These are phyloP conservation scores for Sycophila texana DNA, from an alignment of 2,888 invertebrate species.

Conservation along the genomic window DNA sequence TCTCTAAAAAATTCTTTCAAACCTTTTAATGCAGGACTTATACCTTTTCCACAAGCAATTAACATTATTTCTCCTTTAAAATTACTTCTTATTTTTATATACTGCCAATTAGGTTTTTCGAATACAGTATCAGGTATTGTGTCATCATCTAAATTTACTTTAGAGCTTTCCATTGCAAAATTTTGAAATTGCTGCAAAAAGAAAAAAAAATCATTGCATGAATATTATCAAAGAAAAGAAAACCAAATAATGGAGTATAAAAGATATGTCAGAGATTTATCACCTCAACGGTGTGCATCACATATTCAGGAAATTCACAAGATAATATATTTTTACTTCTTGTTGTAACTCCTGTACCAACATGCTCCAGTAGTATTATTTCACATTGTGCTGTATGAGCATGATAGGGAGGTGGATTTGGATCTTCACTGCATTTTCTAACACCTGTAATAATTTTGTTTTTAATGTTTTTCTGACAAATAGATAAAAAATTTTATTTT, in stretches of 20 bases:
- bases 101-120: conserved; percentile 52
- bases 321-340: conserved; percentile 18
- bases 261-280: background rate
- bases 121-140: conserved; percentile 29
- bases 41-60: conserved; percentile 44
- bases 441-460: conserved; percentile 28
- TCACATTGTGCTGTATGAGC: conserved; percentile 48
- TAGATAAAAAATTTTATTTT: background rate
- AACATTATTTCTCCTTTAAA: conserved; percentile 53
- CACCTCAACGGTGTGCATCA: conserved; percentile 52
- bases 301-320: conserved; percentile 42
- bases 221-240: background rate
- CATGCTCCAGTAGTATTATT: conserved; percentile 40
- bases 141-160: conserved; percentile 13
- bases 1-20: conserved; percentile 36
- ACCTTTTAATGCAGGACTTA: conserved; percentile 22
- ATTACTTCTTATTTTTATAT: conserved; percentile 53
- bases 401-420: conserved; percentile 33
- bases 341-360: conserved; percentile 15
- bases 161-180: conserved; percentile 16
- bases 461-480: background rate
- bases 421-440: conserved; percentile 35
- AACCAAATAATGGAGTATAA: background rate
- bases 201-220: background rate
- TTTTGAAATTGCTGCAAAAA: conserved; percentile 48